A percentile compares a stretch with the other conserved stretches of the same genome.
Conservation (phyloP, 2,888 invertebrate genomes). For the Philaethria dido region DNA sequence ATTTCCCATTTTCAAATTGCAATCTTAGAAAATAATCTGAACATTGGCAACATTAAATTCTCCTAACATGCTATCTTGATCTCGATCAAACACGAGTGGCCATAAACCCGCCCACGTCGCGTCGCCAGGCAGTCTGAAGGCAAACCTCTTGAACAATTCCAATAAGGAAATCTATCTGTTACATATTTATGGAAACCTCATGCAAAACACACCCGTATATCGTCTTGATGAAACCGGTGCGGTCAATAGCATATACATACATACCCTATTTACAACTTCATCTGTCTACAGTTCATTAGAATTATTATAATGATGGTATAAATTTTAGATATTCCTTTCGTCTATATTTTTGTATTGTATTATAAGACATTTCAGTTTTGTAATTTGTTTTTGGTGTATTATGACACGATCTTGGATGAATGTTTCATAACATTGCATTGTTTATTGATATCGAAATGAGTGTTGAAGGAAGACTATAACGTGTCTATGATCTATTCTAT, state of each 20-base stretch:
- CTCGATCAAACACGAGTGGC: conserved; percentile 35
- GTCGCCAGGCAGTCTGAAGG: conserved; percentile 74
- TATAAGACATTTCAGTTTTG: no score
- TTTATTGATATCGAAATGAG: no score
- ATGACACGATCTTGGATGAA: neutral
- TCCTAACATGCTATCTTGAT: conserved; percentile 28
- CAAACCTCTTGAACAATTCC: conserved; percentile 56
- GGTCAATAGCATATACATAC: neutral
- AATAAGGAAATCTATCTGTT: conserved; percentile 51
- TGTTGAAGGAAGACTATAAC: no score
- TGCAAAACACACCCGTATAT: conserved; percentile 50
- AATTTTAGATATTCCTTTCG: neutral
- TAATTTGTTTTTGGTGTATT: no score
- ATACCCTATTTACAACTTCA: conserved; percentile 19
- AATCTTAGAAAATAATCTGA: conserved; percentile 33
- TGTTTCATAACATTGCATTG: neutral
- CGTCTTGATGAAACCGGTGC: conserved; percentile 39
- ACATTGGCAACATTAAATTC: conserved; percentile 36
- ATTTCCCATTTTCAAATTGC: conserved; percentile 17
- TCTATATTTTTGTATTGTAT: no score
- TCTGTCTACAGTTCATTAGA: neutral
- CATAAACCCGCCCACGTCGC: conserved; percentile 46
- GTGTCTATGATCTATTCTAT: no score
- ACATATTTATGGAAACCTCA: conserved; percentile 54
- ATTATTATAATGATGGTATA: conserved; percentile 1